Evolutionary conservation across 1,140 invertebrate genomes (phyloP).

Genomic region (Pseudoatta argentina): DNA sequence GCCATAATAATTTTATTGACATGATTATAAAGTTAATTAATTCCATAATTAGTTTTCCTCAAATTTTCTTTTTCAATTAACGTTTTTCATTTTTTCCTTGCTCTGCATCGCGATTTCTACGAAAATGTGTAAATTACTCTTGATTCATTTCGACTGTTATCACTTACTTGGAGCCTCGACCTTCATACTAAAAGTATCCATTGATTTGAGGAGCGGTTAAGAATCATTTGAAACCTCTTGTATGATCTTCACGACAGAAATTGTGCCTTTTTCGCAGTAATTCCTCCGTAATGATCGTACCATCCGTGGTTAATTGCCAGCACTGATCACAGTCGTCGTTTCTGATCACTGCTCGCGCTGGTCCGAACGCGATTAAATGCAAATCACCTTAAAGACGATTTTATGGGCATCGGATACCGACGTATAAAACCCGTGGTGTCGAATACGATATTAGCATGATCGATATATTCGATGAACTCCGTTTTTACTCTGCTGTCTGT

Average conservation of each 20-base stretch:
- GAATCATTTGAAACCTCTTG: constrained; percentile 20
- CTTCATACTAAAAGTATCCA: not conserved
- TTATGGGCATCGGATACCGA: constrained; percentile 38
- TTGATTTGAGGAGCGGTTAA: not conserved
- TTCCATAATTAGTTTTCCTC: no score
- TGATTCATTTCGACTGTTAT: constrained; percentile 18
- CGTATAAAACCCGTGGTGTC: constrained; percentile 47
- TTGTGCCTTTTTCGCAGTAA: constrained; percentile 23
- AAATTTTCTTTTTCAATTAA: not conserved
- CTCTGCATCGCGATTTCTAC: not conserved
- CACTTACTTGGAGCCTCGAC: not conserved
- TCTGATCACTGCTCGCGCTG: not conserved
- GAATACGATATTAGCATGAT: constrained; percentile 58
- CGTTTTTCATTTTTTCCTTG: not conserved
- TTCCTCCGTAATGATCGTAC: constrained; percentile 22
- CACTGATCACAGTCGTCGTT: constrained; percentile 32
- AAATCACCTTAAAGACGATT: constrained; percentile 56
- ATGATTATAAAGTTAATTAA: no score
- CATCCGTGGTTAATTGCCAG: constrained; percentile 36
- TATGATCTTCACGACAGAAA: constrained; percentile 20
- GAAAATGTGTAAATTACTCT: not conserved
- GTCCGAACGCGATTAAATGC: constrained; percentile 46
- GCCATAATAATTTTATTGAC: no score
- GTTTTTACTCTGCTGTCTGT: not conserved
- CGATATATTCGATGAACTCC: constrained; percentile 46